Evolutionary conservation across 2,113 vertebrate genomes (phyloP), one percentile per base, ranked within the genome.

Genomic region (Amphiprion ocellaris): DNA sequence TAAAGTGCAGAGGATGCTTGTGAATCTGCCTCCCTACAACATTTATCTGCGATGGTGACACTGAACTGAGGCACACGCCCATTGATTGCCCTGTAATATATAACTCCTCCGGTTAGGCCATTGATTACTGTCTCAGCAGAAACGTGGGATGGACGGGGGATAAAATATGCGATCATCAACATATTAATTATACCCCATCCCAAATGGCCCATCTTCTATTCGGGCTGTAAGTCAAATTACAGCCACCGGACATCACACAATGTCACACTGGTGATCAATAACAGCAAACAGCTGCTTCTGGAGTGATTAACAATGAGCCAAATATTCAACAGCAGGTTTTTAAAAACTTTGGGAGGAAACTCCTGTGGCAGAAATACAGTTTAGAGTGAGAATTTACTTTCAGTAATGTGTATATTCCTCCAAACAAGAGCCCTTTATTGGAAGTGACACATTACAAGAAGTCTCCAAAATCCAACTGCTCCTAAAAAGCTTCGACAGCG

Each of bases 81-180:
- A 89, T 87, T 58, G 91, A 91, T 91, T 66, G 52, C 47, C 16
- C 70, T 76, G 55, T 72, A 84, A 92, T 85, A 87, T 82, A 92
- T 74, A 78, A 76, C 79, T 69, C 56, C 30, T 79, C 82, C 66
- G 73, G 65, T 90, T 84, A 75, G 77, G 50, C 12, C 61, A 93
- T 90, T 86, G 90, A 94, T 93, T 92, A 90, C 80, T 60, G 67
- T 83, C 85, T 89, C 79, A 83, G 79, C 79, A 88, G 83, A 89
- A 87, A 78, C 2, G 46, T 64, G 52, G 65, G 49, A 63, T 16
- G 0, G 16, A 63, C 19, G 0, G 16, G 12, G 68, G 66, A 73
- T 79, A 79, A 92, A 87, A 82, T 83, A 92, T 89, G 83, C 23
- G 7, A 81, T 85, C 73, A 90, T 89, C 68, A 71, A 61, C 76